A percentile compares a stretch with the other conserved stretches of the same genome.
Conservation (phyloP, 2,113 vertebrate species). For the Fulmarus glacialis region DNA sequence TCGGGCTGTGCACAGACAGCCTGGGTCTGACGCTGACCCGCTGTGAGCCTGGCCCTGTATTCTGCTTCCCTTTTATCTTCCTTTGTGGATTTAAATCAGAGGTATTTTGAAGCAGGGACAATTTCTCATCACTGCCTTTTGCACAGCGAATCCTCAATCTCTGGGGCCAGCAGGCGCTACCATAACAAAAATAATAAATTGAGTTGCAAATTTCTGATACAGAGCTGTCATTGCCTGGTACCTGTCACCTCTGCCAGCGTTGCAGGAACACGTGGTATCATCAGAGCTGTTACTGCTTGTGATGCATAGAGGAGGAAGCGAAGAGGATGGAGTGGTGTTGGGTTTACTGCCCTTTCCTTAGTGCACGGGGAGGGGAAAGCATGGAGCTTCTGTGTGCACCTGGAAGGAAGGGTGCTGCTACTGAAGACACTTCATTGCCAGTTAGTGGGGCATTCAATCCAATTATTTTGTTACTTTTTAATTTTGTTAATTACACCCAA, state of each 20-base stretch:
- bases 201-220: rapidly evolving
- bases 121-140: neutral
- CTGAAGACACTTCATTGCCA: neutral
- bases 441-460: neutral
- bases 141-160: neutral
- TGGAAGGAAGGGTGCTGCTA: neutral
- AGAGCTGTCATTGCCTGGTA: neutral
- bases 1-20: neutral
- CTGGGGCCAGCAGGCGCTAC: neutral
- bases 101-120: neutral
- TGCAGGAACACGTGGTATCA: rapidly evolving
- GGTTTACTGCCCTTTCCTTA: neutral
- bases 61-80: neutral
- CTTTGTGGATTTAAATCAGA: neutral
- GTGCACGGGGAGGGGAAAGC: neutral
- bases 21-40: neutral
- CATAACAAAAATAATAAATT: neutral
- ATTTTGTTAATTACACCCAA: neutral
- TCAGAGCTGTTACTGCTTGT: neutral
- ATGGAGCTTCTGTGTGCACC: neutral
- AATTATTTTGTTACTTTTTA: neutral
- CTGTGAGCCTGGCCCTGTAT: neutral
- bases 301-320: neutral
- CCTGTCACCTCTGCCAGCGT: neutral
- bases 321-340: rapidly evolving